A percentile compares a stretch with the other conserved stretches of the same genome.
phyloP scores from a whole-genome alignment of 2,113 vertebrate genomes.

The Anolis sagrei region DNA sequence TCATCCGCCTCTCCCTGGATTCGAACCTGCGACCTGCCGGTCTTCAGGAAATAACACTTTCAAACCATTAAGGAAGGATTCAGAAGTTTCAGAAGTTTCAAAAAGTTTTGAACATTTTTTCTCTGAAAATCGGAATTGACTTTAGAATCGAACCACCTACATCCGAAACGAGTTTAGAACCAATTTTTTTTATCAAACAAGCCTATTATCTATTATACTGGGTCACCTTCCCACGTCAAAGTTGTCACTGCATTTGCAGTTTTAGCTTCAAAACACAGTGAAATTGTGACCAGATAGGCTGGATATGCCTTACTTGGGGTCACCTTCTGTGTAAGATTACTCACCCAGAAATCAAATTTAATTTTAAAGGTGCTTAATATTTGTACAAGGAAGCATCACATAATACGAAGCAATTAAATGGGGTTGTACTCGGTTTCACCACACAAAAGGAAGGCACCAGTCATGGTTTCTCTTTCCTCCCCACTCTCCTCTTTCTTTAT shows the following conservation, averaged over 20 bases:
- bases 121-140: no score
- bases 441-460: not conserved
- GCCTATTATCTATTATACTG: not conserved
- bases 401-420: not conserved
- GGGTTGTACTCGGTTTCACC: not conserved
- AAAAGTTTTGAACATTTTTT: no score
- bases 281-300: conserved; percentile 40
- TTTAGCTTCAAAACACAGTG: not conserved
- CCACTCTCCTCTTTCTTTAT: not conserved
- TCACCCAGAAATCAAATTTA: conserved; percentile 67
- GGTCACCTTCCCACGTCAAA: conserved; percentile 2
- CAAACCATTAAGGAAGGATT: no score
- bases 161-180: no score
- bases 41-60: no score
- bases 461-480: not conserved
- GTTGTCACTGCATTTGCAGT: not conserved
- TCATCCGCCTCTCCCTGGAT: no score
- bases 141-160: no score
- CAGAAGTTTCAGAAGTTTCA: no score
- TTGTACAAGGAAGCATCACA: conserved; percentile 34
- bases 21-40: no score
- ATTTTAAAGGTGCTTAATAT: conserved; percentile 54
- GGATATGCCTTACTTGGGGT: conserved; percentile 54
- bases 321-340: conserved; percentile 44
- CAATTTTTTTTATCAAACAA: no score